Evolutionary conservation across 2,113 vertebrate genomes (phyloP), one percentile per base, ranked within the genome.

Genomic region (Tyto alba): DNA sequence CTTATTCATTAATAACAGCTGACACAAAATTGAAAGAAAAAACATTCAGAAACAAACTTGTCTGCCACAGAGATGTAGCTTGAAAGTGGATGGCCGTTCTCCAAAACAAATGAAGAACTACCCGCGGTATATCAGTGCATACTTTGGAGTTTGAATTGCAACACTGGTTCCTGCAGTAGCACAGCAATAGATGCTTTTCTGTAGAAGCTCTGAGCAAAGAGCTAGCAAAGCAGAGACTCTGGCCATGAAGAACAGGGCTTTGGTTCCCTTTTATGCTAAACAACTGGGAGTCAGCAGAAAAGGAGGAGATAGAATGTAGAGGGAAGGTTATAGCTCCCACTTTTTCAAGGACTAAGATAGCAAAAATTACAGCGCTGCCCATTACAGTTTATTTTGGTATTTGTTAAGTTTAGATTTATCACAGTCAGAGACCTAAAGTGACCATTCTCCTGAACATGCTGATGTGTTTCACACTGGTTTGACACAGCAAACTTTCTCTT

Each of bases 391-490:
- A 13, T 17, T 72, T 78, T 23, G 25, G 43, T 75, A 43, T 68
- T 74, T 2, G 3, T 52, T 36, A 88, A 79, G 29, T 43, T 89
- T 29, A 75, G 26, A 79, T 84, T 82, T 88, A 88, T 55, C 83
- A 77, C 63, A 95, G 69, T 12, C 50, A 85, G 67, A 80, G 16
- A 87, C 27, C 36, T 64, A 69, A 84, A 64, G 16, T 66, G 55
- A 62, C 11, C 0, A 0, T 36, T 45, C 32, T 76, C 45, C 40
- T 77, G 41, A 64, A 69, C 0, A 2, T 36, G 30, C 26, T 71
- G 32, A 89, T 32, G 36, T 48, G 13, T 66, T 86, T 87, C 60
- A 71, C 59, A 32, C n/a, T 16, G 29, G 10, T 85, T 94, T 89
- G 81, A 81, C 0, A 2, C 32, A 71, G 40, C 9, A 84, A 82